Evolutionary conservation across 1,140 invertebrate species (phyloP), one percentile per base, ranked within the genome.

Genomic region (Tigriopus japonicus): DNA sequence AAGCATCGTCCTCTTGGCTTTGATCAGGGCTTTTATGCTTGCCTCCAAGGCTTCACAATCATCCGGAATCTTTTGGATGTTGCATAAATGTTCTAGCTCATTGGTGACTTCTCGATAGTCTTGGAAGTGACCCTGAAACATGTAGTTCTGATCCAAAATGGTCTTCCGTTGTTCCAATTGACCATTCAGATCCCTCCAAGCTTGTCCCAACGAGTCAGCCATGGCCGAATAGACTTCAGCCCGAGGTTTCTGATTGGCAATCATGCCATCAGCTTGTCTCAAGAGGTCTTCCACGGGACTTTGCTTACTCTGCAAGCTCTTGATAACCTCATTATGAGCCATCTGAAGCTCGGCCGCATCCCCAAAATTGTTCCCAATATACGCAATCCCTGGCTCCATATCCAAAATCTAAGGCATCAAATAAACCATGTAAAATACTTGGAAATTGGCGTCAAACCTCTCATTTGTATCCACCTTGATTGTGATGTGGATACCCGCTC

Each of bases 201-300:
- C 87, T 63, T 82, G 77, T 45, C 83, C 83, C 40, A 94, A 73
- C 17, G 85, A 86, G 69, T 89, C 85, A 12, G 87, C 87, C 89
- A 94, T 93, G 1, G 87, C 87, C 56, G 84, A 81, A 68, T 91
- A 89, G 17, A 92, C 84, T 81, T 84, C 64, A 80, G 74, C 81
- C 63, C 81, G 76, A 13, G 83, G 81, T 66, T 78, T 79, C 68
- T 91, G 85, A 6, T 80, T 83, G 19, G 81, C 80, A 63, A 88
- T 84, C 63, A 88, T 73, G 66, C 84, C 80, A 71, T 93, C 88
- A 0, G 87, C 87, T 71, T 87, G 81, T 42, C 82, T 77, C 52
- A 92, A 77, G 56, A 93, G 77, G 72, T 92, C 87, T 67, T 88
- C 85, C 63, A 93, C 87, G 52, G 90, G 87, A 68, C 83, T 86